Evolutionary conservation across 2,113 vertebrate genomes (phyloP), one percentile per base, ranked within the genome.

Genomic region (Otolemur garnettii): DNA sequence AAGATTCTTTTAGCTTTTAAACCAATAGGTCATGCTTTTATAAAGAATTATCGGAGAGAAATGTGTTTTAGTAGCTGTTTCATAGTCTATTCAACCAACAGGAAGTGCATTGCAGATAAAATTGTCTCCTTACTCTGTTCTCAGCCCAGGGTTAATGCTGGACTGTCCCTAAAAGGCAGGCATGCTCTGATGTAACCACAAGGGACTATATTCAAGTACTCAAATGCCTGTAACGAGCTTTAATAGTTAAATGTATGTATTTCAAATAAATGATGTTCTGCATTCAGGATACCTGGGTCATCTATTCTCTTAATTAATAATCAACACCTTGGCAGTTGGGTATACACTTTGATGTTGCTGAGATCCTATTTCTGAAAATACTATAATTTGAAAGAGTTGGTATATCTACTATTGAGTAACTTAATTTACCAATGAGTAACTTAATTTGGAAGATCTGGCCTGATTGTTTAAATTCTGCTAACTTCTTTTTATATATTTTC

Each of bases 101-200:
- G 97, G 96, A 98, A 96, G 91, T 95, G 22, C 9, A 4, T 3
- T 81, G 28, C 19, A 96, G 94, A 98, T 97, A 97, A 97, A 96
- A 64, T 82, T 97, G 94, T 97, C 95, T 96, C 24, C 82, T 82
- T 71, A 93, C 72, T 91, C 69, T 59, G 50, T 96, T 91, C 82
- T 83, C 78, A 86, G 92, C 85, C 69, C 91, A 68, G 83, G 88
- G 94, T 82, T 89, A 93, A 45, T 62, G 53, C 38, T 90, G 88
- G 94, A 96, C 86, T 93, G 95, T 94, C 94, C 93, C 86, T 85
- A 84, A 90, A 97, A 97, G 89, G 89, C 89, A 96, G 59, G 66
- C 57, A 87, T 64, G 60, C 50, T 91, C 53, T 80, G 92, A 93
- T 55, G 62, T 86, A 86, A 89, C 69, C 75, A 30, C 62, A 80